Conservation (phyloP, 2,113 vertebrate genomes). For the Xenopus tropicalis region DNA sequence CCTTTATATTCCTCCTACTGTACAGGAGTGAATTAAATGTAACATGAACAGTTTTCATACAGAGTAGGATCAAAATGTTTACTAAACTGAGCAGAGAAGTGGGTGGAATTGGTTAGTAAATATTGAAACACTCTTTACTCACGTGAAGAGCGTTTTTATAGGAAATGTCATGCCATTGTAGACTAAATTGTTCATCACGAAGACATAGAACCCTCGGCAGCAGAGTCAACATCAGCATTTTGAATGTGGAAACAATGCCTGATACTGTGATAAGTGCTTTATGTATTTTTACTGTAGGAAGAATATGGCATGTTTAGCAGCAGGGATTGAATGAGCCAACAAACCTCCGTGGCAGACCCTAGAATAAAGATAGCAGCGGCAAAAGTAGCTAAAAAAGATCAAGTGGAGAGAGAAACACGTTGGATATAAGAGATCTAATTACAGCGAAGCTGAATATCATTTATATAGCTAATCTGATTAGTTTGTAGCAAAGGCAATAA, state of each 20-base stretch:
- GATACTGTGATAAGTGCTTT: background rate
- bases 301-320: background rate
- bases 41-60: background rate
- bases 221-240: background rate
- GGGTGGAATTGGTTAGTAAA: slow-evolving; percentile 25
- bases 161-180: slow-evolving; percentile 7
- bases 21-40: background rate
- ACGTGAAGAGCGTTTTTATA: background rate
- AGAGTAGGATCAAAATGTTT: slow-evolving; percentile 3
- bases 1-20: too few species aligned
- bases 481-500: too few species aligned
- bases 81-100: background rate
- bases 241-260: background rate
- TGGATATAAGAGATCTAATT: too few species aligned
- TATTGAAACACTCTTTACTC: slow-evolving; percentile 2
- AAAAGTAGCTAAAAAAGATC: too few species aligned
- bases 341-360: too few species aligned
- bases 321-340: background rate
- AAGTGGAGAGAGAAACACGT: background rate
- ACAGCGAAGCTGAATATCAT: too few species aligned
- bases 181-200: slow-evolving; percentile 11
- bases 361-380: too few species aligned
- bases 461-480: too few species aligned
- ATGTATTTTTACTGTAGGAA: background rate
- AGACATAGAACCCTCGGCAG: background rate